Base-by-base conservation (phyloP, 2,113 vertebrate species). In the Xiphorhynchus elegans region DNA sequence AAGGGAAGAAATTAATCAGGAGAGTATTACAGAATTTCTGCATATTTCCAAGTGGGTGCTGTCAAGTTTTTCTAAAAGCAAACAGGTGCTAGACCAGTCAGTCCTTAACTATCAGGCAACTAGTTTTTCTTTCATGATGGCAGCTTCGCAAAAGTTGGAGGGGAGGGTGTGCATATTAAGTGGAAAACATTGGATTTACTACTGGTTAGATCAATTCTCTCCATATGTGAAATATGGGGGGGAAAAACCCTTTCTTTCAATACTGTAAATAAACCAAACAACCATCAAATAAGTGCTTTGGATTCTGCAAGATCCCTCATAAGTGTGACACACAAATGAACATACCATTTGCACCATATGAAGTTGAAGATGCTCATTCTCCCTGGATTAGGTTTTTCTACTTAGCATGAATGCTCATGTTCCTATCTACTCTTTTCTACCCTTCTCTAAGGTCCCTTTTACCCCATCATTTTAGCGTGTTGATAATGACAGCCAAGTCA, bases 401-500 rank as follows among this genome's bases (percentile, higher is more conserved):
- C 82, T 92, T 77, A 74, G n/a, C 46, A 70, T 47, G 12, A 93
- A 78, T 0, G 1, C 76, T 96, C 44, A 37, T 28, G 24, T 60
- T 89, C 68, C 60, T 69, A 37, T 63, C 67, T 46, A 47, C 64
- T 93, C n/a, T 78, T 91, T 91, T 76, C 84, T 88, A 88, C 50
- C 17, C 31, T 49, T 76, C 42, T 70, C 76, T 70, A 62, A 89
- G 44, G 49, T 37, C 24, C 17, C 39, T 76, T 75, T 92, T 47
- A 88, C 35, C 31, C 87, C 60, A 53, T 69, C 94, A 94, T 78
- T 91, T 93, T 53, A 78, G 47, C 40, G 70, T 62, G 40, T 87
- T 72, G 73, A 86, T 89, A 83, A 93, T 33, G n/a, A 89, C 78
- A 95, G 85, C n/a, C 91, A 96, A 90, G 70, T 64, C 60, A 79